Conservation (phyloP, 2,113 vertebrate genomes). For the Stegostoma tigrinum region DNA sequence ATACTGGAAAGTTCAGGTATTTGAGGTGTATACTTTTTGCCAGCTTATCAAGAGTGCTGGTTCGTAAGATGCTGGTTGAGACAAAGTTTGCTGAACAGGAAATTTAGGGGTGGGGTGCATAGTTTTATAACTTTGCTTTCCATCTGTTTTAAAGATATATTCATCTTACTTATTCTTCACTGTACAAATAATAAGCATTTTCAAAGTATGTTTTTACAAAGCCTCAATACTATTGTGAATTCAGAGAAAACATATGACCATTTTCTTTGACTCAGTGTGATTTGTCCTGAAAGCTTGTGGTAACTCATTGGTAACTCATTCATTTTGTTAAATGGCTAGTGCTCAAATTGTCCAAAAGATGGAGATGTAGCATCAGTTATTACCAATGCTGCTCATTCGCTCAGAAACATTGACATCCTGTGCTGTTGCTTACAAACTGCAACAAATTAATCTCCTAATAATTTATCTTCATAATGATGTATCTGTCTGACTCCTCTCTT, state of each 20-base stretch:
- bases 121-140: background rate
- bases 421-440: background rate
- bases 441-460: background rate
- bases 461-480: background rate
- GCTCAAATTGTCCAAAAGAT: background rate
- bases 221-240: background rate
- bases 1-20: no score
- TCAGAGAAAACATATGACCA: background rate
- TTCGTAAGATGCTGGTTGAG: no score
- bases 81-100: background rate
- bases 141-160: background rate
- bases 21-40: no score
- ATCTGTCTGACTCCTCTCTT: background rate
- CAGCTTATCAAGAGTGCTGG: no score
- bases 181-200: background rate
- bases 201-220: background rate
- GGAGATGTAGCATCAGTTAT: background rate
- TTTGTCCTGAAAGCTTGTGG: no score
- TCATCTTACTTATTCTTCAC: background rate
- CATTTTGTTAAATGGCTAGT: background rate
- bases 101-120: no score
- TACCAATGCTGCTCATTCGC: background rate
- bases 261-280: background rate
- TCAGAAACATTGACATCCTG: background rate
- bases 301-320: background rate